These are phyloP conservation scores for Pseudobourletiella spinata DNA, from an alignment of 1,140 invertebrate species.

Conservation along the genomic window DNA sequence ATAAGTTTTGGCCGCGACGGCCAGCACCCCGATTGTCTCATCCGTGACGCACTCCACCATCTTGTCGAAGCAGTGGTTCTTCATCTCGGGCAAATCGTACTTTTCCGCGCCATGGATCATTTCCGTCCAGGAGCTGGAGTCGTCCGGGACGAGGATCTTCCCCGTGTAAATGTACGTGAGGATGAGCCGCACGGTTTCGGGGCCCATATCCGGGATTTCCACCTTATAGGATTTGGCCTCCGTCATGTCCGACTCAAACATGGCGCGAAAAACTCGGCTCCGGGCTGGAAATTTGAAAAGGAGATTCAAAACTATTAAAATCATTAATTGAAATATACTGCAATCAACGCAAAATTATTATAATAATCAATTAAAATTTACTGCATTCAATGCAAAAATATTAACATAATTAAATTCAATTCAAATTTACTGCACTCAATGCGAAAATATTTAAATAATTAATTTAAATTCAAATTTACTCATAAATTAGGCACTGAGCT, in stretches of 20 bases:
- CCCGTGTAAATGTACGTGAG: conserved; percentile 17
- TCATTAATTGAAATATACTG: background rate
- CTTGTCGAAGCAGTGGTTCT: conserved; percentile 11
- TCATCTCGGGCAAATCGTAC: conserved; percentile 13
- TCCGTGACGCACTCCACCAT: conserved; percentile 5
- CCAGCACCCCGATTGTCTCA: conserved; percentile 6
- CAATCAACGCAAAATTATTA: background rate
- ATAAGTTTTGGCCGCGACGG: conserved; percentile 5
- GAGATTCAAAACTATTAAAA: background rate
- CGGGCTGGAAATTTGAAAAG: background rate
- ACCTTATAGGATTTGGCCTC: conserved; percentile 1
- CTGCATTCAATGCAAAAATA: background rate
- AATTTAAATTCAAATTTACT: background rate
- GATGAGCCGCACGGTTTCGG: conserved; percentile 1
- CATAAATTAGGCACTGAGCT: too few species aligned
- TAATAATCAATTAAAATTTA: background rate
- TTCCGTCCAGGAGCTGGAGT: conserved; percentile 2
- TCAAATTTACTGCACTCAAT: background rate
- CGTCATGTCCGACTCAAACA: conserved; percentile 11
- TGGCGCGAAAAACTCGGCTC: conserved; percentile 15
- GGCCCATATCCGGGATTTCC: conserved; percentile 3
- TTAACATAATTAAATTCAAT: background rate
- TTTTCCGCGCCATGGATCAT: conserved; percentile 17
- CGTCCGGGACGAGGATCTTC: conserved; percentile 5
- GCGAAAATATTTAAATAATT: background rate